Evolutionary conservation across 2,888 invertebrate genomes (phyloP).

Genomic region (Cyclophora punctaria): DNA sequence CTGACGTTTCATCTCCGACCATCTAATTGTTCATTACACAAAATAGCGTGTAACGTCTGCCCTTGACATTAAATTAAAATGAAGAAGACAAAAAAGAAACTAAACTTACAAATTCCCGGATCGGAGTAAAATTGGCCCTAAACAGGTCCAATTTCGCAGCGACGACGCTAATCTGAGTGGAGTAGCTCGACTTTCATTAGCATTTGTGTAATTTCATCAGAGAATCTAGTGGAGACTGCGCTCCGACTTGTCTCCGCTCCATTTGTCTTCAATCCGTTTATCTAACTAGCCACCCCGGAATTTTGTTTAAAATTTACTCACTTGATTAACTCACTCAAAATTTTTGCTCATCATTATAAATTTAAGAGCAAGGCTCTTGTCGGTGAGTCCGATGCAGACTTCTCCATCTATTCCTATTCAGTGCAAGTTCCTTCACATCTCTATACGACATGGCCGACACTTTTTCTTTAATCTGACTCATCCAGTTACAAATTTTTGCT

Average conservation of each 20-base stretch:
- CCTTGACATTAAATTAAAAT: slow-evolving; percentile 6
- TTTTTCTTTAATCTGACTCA: too few relatives aligned
- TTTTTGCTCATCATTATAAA: too few relatives aligned
- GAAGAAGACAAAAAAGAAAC: slow-evolving; percentile 7
- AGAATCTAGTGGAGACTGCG: slow-evolving; percentile 28
- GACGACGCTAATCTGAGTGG: slow-evolving; percentile 52
- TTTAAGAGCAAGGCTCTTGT: too few relatives aligned
- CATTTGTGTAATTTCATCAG: slow-evolving; percentile 66
- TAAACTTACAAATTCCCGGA: slow-evolving; percentile 25
- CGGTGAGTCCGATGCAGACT: too few relatives aligned
- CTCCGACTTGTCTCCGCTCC: slow-evolving; percentile 29
- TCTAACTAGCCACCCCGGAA: slow-evolving; percentile 35
- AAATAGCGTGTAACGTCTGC: not conserved
- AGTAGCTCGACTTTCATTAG: slow-evolving; percentile 60
- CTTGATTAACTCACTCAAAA: too few relatives aligned
- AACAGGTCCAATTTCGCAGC: slow-evolving; percentile 52
- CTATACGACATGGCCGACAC: too few relatives aligned
- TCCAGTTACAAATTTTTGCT: too few relatives aligned
- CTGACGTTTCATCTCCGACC: not conserved
- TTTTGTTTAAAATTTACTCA: slow-evolving; percentile 9
- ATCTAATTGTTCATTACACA: too few relatives aligned
- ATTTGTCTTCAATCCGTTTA: slow-evolving; percentile 42
- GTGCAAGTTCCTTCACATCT: too few relatives aligned
- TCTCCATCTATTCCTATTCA: too few relatives aligned
- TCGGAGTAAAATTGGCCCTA: slow-evolving; percentile 40